These are phyloP conservation scores for Drymodes brunneopygia DNA, from an alignment of 2,113 vertebrate species.

Conservation along the genomic window DNA sequence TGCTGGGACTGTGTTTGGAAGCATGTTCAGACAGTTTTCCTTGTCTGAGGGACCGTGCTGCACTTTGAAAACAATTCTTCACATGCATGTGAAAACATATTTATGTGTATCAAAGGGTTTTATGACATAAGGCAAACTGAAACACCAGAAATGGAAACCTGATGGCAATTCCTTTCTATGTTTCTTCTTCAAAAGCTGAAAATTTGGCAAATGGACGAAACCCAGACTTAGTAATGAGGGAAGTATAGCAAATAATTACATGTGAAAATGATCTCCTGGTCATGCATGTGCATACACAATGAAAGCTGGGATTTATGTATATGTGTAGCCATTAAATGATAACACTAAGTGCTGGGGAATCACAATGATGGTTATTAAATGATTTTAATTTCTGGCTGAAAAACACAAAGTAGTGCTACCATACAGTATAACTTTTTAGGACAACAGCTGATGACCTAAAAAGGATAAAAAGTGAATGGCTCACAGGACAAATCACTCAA, in stretches of 20 bases:
- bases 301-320: neutral
- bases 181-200: slow-evolving; percentile 36
- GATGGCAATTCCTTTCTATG: slow-evolving; percentile 7
- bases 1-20: neutral
- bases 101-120: slow-evolving; percentile 28
- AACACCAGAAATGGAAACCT: slow-evolving; percentile 45
- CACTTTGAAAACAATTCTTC: slow-evolving; percentile 27
- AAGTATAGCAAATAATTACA: neutral
- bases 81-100: slow-evolving; percentile 6
- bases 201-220: slow-evolving; percentile 37
- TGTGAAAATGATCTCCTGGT: neutral
- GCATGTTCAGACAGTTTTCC: neutral
- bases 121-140: slow-evolving; percentile 4
- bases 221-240: neutral
- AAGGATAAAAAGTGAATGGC: neutral
- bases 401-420: neutral
- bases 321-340: neutral
- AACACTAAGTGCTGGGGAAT: neutral
- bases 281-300: neutral
- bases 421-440: neutral
- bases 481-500: neutral
- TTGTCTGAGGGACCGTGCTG: neutral
- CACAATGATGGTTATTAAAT: neutral
- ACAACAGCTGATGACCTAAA: neutral
- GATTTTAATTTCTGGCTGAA: neutral